These are phyloP conservation scores for Drosophila bipectinata DNA, from an alignment of 1,140 invertebrate species.

Conservation along the genomic window DNA sequence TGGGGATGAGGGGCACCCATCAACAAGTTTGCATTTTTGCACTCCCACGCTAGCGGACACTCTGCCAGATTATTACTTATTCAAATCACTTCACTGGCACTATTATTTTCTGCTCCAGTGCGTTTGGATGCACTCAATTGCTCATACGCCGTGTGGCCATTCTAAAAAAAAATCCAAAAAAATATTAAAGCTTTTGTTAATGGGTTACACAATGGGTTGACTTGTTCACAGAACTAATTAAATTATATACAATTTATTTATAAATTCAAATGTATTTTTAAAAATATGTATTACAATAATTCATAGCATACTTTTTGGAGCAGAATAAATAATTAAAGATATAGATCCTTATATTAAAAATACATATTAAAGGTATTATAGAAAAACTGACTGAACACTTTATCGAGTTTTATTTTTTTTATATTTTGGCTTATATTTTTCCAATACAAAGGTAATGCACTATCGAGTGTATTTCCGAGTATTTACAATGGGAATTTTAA, in stretches of 20 bases:
- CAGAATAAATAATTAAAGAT: too few species aligned
- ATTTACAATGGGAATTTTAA: too few species aligned
- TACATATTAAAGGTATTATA: too few species aligned
- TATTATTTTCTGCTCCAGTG: constrained; percentile 24
- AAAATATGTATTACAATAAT: neutral
- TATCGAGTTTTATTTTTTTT: too few species aligned
- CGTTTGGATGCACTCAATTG: constrained; percentile 33
- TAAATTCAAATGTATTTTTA: neutral
- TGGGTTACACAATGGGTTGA: neutral
- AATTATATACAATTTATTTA: neutral
- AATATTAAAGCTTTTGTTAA: too few species aligned
- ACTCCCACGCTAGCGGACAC: constrained; percentile 19
- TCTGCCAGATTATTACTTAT: constrained; percentile 45
- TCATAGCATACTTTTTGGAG: constrained; percentile 14
- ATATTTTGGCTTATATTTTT: too few species aligned
- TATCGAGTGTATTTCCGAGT: too few species aligned
- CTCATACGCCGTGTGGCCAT: constrained; percentile 45
- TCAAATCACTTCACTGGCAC: constrained; percentile 42
- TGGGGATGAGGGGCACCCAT: constrained; percentile 23
- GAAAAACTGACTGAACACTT: too few species aligned
- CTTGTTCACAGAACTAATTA: neutral
- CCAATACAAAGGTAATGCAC: too few species aligned
- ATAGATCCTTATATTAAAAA: too few species aligned
- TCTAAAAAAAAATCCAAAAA: too few species aligned
- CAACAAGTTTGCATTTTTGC: constrained; percentile 59